Evolutionary conservation across 92 coral and sea anemone genomes (phyloP).

Genomic region (Plumapathes pennacea): DNA sequence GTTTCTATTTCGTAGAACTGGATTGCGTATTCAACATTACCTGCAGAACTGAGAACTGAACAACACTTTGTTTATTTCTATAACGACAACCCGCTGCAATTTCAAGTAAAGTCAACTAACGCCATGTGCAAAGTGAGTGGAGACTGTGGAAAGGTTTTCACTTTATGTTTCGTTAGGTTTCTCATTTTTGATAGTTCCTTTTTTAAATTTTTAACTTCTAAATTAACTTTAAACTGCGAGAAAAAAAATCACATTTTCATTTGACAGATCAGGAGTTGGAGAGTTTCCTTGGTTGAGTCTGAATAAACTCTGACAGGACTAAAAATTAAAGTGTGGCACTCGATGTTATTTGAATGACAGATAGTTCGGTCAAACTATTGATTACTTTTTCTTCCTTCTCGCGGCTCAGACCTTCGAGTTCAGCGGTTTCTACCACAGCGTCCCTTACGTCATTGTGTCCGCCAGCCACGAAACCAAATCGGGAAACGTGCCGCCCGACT

Average conservation of each 20-base stretch:
- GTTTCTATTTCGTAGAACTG: conserved; percentile 32
- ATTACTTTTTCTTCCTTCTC: not conserved
- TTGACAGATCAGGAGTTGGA: too few relatives aligned
- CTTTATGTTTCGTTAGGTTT: too few relatives aligned
- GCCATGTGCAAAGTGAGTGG: conserved; percentile 61
- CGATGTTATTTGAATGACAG: too few relatives aligned
- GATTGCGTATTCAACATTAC: conserved; percentile 45
- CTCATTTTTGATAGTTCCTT: too few relatives aligned
- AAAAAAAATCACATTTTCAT: too few relatives aligned
- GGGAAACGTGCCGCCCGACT: conserved; percentile 23
- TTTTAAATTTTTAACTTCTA: too few relatives aligned
- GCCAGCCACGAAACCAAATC: conserved; percentile 35
- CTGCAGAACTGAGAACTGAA: conserved; percentile 30
- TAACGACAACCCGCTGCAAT: conserved; percentile 26
- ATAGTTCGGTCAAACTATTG: not conserved
- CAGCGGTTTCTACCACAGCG: conserved; percentile 1
- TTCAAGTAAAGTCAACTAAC: too few relatives aligned
- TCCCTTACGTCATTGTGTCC: conserved; percentile 61
- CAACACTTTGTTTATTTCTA: conserved; percentile 14
- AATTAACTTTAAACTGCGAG: too few relatives aligned
- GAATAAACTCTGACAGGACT: too few relatives aligned
- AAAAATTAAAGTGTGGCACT: too few relatives aligned
- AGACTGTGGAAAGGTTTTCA: not conserved
- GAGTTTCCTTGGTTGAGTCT: too few relatives aligned
- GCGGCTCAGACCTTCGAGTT: conserved; percentile 22